phyloP scores from a whole-genome alignment of 2,888 invertebrate genomes.

The Scrobipalpa costella region DNA sequence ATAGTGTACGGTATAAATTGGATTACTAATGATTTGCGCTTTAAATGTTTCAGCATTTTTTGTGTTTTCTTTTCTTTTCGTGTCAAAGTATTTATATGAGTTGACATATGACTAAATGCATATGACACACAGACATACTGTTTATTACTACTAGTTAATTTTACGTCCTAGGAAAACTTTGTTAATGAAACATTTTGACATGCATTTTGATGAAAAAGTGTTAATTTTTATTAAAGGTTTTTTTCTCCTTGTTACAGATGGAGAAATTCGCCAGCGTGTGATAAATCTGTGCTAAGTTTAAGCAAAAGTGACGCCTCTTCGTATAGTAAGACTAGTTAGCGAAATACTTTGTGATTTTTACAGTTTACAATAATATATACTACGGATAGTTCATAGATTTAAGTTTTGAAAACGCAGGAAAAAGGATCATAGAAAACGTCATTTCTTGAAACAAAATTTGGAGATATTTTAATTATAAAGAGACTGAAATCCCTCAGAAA shows the following conservation, averaged over 20 bases:
- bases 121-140: no score
- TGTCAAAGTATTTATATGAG: no score
- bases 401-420: slow-evolving; percentile 26
- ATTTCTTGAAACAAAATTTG: neutral
- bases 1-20: no score
- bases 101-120: no score
- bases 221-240: slow-evolving; percentile 28
- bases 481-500: neutral
- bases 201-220: neutral
- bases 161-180: no score
- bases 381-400: slow-evolving; percentile 53
- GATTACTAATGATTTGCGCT: no score
- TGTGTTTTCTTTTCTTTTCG: no score
- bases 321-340: slow-evolving; percentile 66
- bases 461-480: neutral
- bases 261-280: slow-evolving; percentile 55
- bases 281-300: no score
- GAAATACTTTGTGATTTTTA: slow-evolving; percentile 76
- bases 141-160: no score
- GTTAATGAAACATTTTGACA: no score
- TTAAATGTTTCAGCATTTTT: no score
- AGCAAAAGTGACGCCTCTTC: slow-evolving; percentile 53
- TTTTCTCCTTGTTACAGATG: slow-evolving; percentile 62
- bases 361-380: slow-evolving; percentile 50
- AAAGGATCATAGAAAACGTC: neutral